phyloP scores from a whole-genome alignment of 1,140 invertebrate species.

The Drosophila kohkoa region DNA sequence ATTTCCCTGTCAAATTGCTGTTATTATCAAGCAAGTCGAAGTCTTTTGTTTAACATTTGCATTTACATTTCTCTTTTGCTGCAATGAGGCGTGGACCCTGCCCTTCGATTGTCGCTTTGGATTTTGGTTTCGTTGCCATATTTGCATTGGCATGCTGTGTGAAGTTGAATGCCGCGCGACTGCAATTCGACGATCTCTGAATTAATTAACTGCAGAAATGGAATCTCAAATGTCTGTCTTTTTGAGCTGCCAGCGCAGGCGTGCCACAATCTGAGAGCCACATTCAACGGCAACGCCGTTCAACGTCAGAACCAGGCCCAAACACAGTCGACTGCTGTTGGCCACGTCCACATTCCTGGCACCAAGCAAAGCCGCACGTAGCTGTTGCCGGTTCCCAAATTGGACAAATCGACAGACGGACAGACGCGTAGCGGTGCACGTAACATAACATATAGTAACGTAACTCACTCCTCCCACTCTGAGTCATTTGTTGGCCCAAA shows the following conservation, averaged over 20 bases:
- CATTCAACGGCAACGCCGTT: not conserved
- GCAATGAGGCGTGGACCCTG: slow-evolving; percentile 25
- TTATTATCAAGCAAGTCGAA: slow-evolving; percentile 26
- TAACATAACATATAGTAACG: slow-evolving; percentile 4
- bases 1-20: slow-evolving; percentile 43
- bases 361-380: slow-evolving; percentile 32
- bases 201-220: slow-evolving; percentile 52
- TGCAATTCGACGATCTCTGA: slow-evolving; percentile 46
- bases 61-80: slow-evolving; percentile 6
- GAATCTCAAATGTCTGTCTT: slow-evolving; percentile 41
- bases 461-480: not conserved
- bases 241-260: slow-evolving; percentile 35
- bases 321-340: slow-evolving; percentile 2
- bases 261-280: slow-evolving; percentile 17
- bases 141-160: slow-evolving; percentile 46
- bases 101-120: slow-evolving; percentile 18
- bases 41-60: slow-evolving; percentile 9
- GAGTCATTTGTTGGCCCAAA: slow-evolving; percentile 7
- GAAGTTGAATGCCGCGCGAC: slow-evolving; percentile 35
- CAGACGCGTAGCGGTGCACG: slow-evolving; percentile 12
- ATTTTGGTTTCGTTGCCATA: not conserved
- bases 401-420: slow-evolving; percentile 13
- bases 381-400: slow-evolving; percentile 25
- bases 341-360: slow-evolving; percentile 52
- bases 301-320: slow-evolving; percentile 18